A percentile compares a stretch with the other conserved stretches of the same genome.
These are phyloP conservation scores for Acrossocheilus fasciatus DNA, from an alignment of 2,797 vertebrate species.

Conservation along the genomic window DNA sequence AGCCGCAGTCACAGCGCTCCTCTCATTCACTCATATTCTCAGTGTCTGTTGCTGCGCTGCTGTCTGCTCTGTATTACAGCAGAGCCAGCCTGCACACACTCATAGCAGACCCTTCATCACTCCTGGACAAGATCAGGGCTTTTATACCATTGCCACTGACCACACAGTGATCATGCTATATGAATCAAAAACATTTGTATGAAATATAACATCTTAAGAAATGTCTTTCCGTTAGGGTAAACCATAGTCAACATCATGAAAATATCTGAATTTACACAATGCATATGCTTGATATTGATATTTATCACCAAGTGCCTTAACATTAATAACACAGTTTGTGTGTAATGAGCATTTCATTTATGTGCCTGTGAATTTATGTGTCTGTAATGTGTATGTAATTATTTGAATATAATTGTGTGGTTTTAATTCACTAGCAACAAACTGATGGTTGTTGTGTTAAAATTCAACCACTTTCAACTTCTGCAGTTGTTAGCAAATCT, in stretches of 20 bases:
- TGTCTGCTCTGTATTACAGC: slow-evolving; percentile 61
- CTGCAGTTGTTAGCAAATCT: too few species aligned
- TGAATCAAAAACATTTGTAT: not conserved
- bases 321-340: not conserved
- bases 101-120: slow-evolving; percentile 65
- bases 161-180: slow-evolving; percentile 1
- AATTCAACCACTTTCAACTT: too few species aligned
- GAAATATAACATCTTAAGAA: not conserved
- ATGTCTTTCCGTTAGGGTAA: not conserved
- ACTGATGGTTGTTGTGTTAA: too few species aligned
- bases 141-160: slow-evolving; percentile 59
- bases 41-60: slow-evolving; percentile 61
- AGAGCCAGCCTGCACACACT: slow-evolving; percentile 56
- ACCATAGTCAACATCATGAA: not conserved
- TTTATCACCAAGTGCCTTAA: not conserved
- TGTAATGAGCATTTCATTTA: not conserved
- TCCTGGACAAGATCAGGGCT: slow-evolving; percentile 67
- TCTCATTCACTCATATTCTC: slow-evolving; percentile 63
- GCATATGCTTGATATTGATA: not conserved
- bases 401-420: too few species aligned
- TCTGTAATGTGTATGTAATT: too few species aligned
- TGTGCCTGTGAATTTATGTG: too few species aligned
- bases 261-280: not conserved
- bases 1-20: slow-evolving; percentile 40
- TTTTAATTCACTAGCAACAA: too few species aligned